Base-by-base conservation (phyloP, 1,140 invertebrate genomes). In the Drosophila elegans region DNA sequence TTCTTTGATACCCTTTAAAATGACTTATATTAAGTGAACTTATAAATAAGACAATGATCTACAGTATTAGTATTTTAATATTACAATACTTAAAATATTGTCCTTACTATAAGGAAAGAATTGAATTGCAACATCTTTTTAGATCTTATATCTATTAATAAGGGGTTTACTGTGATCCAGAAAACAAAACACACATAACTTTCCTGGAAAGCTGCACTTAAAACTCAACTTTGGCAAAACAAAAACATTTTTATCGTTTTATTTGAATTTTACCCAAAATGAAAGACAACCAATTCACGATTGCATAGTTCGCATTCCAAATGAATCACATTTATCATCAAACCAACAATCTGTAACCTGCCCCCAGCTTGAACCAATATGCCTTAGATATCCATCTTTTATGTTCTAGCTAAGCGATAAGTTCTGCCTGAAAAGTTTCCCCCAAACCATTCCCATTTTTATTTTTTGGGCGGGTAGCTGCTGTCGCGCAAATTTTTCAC, bases 401-500 rank as follows among this genome's bases (percentile, higher is more conserved):
- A 16, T 41, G 36, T 46, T 12, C 41, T 11, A 55, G 44, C 49
- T 51, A 74, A 75, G 46, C 64, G 46, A 38, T 64, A 74, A 74
- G 51, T 64, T 74, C 69, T 74, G 71, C 36, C 73, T 32, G 45
- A 67, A 76, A 76, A 76, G 53, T 77, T 61, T 69, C 48, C 46
- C 21, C 46, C 6, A 42, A 60, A 68, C 71, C 68, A 77, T 63
- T 78, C 46, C 36, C 42, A 11, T 68, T 74, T 68, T 77, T 61
- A 5, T 66, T 74, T 68, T 76, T 68, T 76, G 39, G 55, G 41
- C 49, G 63, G 52, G 46, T 71, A 51, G 73, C 79, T 78, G 76
- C 84, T 83, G 83, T 84, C 80, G 85, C 88, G 72, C 57, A 72
- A 78, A 90, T 90, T 80, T 90, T 90, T 83, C 80, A 86, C 86